Conservation (phyloP, 2,797 vertebrate species). For the Crax fasciolata region DNA sequence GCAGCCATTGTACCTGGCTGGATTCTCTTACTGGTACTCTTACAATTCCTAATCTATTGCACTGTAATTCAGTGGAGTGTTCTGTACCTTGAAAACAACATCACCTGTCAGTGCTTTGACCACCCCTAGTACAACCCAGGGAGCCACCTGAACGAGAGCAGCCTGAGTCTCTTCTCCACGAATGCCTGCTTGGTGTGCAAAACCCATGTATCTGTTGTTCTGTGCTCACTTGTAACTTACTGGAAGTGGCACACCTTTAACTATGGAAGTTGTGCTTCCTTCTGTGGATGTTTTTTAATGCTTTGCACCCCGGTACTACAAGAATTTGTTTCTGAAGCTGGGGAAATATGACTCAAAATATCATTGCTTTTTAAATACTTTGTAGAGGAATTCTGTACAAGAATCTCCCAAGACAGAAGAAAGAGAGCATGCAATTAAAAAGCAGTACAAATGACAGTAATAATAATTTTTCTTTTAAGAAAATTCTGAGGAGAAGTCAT, state of each 20-base stretch:
- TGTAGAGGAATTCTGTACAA: slow-evolving; percentile 6
- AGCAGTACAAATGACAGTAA: neutral
- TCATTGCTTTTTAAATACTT: slow-evolving; percentile 27
- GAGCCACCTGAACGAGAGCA: neutral
- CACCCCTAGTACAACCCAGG: neutral
- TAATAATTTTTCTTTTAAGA: neutral
- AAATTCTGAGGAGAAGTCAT: slow-evolving; percentile 14
- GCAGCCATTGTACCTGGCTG: neutral
- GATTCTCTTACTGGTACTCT: neutral
- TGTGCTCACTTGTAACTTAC: neutral
- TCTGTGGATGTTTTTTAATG: neutral
- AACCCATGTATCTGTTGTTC: neutral
- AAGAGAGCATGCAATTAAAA: slow-evolving; percentile 61
- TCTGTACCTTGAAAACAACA: slow-evolving; percentile 63
- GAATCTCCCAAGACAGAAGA: neutral
- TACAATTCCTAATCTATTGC: neutral
- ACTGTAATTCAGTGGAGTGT: slow-evolving; percentile 58
- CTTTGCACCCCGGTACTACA: neutral
- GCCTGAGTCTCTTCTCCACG: neutral
- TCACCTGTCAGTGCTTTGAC: neutral
- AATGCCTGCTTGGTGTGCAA: neutral
- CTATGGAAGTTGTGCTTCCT: neutral
- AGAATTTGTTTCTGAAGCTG: neutral
- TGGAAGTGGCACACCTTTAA: neutral
- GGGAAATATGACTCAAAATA: slow-evolving; percentile 28